phyloP scores from a whole-genome alignment of 2,113 vertebrate species.

The Corvus moneduloides region DNA sequence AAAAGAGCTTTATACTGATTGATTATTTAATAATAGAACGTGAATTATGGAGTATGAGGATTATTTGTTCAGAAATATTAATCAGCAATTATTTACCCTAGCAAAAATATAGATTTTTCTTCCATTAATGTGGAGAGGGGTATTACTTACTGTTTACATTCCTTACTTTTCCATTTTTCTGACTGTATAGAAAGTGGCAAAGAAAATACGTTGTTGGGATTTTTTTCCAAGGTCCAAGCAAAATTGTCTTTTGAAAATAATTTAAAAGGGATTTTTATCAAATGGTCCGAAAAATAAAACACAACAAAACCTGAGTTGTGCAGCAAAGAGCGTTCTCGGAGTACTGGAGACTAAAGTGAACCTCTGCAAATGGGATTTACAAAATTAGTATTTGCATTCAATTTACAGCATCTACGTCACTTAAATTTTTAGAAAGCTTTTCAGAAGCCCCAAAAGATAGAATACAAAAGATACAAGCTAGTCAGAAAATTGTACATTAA shows the following conservation, averaged over 20 bases:
- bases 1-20: not conserved
- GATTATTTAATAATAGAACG: constrained; percentile 8
- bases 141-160: not conserved
- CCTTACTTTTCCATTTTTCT: not conserved
- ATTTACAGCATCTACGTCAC: not conserved
- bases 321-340: not conserved
- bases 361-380: not conserved
- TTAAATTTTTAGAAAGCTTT: constrained; percentile 17
- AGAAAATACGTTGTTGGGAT: not conserved
- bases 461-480: not conserved
- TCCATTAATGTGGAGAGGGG: not conserved
- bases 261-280: not conserved
- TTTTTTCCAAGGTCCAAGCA: not conserved
- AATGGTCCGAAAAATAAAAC: not conserved
- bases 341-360: not conserved
- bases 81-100: not conserved
- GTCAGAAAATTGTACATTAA: not conserved
- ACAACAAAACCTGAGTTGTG: not conserved
- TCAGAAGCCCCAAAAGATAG: not conserved
- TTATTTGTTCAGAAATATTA: constrained; percentile 18
- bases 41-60: not conserved
- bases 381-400: constrained; percentile 30
- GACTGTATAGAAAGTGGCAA: not conserved
- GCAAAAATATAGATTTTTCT: not conserved
- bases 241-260: not conserved